A percentile compares a stretch with the other conserved stretches of the same genome.
phyloP scores from a whole-genome alignment of 1,140 invertebrate genomes.

The Lucilia cuprina region DNA sequence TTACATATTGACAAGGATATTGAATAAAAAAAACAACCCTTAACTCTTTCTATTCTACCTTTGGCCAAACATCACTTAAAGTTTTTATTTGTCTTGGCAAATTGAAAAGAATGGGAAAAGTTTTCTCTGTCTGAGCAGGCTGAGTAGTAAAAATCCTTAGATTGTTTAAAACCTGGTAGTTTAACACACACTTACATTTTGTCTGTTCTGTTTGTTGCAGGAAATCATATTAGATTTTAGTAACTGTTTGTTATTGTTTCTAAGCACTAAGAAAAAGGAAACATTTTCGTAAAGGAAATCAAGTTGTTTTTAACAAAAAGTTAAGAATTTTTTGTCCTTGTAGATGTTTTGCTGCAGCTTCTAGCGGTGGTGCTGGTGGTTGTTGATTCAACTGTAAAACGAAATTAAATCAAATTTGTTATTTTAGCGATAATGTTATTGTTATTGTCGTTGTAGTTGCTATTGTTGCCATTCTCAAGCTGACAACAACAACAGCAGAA shows the following conservation, averaged over 20 bases:
- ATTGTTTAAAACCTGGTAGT: neutral
- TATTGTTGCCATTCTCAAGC: neutral
- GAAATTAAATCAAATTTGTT: neutral
- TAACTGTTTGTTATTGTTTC: neutral
- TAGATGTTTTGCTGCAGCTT: no score
- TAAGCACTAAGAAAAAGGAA: neutral
- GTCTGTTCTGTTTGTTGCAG: neutral
- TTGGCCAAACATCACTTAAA: neutral
- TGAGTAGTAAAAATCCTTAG: neutral
- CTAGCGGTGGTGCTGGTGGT: neutral
- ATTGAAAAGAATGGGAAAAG: neutral
- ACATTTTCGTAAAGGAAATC: neutral
- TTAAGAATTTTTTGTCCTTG: no score
- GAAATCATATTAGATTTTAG: neutral
- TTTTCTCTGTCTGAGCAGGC: neutral
- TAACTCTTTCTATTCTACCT: neutral
- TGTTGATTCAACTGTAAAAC: neutral
- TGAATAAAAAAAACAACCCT: neutral
- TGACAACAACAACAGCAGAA: neutral
- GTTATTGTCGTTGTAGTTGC: neutral
- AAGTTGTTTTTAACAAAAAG: neutral
- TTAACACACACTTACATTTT: neutral
- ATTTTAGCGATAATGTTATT: neutral
- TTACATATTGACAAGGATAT: neutral
- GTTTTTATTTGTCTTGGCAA: no score